Percentiles rank a stretch among this genome's conserved stretches.
These are phyloP conservation scores for Litocranius walleri DNA, from an alignment of 2,113 vertebrate species.

Conservation along the genomic window DNA sequence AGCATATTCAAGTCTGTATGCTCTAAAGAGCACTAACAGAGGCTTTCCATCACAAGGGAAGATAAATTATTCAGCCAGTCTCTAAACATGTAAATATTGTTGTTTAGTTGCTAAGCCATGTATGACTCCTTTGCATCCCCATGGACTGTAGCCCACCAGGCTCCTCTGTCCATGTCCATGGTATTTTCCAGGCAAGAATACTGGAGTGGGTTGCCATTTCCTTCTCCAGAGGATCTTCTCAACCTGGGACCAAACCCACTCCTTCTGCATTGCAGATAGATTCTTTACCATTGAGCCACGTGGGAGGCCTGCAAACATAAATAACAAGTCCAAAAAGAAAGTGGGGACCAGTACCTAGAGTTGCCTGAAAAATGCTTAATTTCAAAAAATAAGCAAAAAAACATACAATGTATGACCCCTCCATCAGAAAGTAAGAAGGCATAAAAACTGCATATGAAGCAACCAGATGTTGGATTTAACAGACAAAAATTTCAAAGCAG, in stretches of 20 bases:
- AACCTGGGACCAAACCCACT: not conserved
- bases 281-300: not conserved
- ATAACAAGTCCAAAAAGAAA: not conserved
- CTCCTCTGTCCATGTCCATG: not conserved
- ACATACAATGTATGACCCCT: not conserved
- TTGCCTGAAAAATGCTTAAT: not conserved
- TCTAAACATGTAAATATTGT: not conserved
- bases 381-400: not conserved
- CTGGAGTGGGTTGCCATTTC: not conserved
- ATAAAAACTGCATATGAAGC: not conserved
- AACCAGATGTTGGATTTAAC: not conserved
- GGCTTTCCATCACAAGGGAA: not conserved
- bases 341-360: not conserved
- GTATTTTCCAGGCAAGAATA: not conserved
- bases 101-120: not conserved
- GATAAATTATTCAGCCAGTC: not conserved
- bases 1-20: not conserved
- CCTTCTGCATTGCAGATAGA: not conserved
- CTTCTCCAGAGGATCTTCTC: not conserved
- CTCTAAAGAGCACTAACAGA: not conserved
- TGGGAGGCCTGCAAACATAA: not conserved
- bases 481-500: not conserved
- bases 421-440: not conserved
- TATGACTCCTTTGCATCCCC: not conserved
- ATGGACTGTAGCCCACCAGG: not conserved